Evolutionary conservation across 2,797 vertebrate genomes (phyloP).

Genomic region (Podargus strigoides): DNA sequence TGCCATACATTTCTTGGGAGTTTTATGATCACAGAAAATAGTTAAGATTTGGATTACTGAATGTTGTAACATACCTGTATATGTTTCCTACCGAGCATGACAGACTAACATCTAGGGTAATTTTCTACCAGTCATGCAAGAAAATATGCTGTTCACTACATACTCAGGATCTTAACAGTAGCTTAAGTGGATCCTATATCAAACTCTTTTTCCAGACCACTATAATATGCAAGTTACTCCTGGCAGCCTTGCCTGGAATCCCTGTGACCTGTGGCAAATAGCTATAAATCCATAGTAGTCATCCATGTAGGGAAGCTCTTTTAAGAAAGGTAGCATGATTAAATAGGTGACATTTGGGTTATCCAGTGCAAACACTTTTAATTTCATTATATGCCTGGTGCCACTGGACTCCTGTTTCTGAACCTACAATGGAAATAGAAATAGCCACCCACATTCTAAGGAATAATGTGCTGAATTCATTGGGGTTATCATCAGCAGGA

Average conservation of each 20-base stretch:
- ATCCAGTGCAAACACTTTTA: neutral
- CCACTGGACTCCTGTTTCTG: neutral
- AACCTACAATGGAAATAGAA: neutral
- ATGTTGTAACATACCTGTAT: neutral
- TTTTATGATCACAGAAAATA: neutral
- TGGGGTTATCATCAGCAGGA: neutral
- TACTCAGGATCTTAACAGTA: neutral
- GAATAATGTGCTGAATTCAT: neutral
- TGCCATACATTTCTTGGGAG: neutral
- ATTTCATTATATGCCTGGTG: neutral
- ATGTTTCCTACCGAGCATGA: neutral
- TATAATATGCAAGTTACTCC: neutral
- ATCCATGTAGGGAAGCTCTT: neutral
- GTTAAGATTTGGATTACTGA: neutral
- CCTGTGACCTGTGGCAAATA: neutral
- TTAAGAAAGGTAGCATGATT: neutral
- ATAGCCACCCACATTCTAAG: neutral
- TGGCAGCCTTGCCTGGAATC: neutral
- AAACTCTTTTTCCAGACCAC: neutral
- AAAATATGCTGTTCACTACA: neutral
- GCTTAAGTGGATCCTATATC: neutral
- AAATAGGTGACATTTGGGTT: neutral
- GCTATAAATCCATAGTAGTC: neutral
- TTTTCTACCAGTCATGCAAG: neutral
- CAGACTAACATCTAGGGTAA: neutral